These are phyloP conservation scores for Diogma glabrata DNA, from an alignment of 2,888 invertebrate species.

Conservation along the genomic window DNA sequence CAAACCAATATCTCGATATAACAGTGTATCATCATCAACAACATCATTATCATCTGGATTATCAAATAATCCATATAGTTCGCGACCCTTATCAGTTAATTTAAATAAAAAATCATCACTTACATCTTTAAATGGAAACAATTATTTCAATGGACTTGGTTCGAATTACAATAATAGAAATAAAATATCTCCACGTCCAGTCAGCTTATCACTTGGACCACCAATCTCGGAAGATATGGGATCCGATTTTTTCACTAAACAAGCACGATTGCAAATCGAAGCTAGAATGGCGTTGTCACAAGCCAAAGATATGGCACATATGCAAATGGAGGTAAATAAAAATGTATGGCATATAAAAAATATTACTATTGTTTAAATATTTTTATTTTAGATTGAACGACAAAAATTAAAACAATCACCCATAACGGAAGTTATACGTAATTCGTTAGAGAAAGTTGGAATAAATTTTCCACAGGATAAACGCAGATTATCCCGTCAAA, in stretches of 20 bases:
- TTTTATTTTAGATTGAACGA: conserved; percentile 41
- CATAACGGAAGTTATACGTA: conserved; percentile 75
- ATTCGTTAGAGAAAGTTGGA: conserved; percentile 69
- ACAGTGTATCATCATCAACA: too few relatives aligned
- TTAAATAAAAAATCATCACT: too few relatives aligned
- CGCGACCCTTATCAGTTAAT: conserved; percentile 26
- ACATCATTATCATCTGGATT: conserved; percentile 18
- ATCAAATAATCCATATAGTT: conserved; percentile 23
- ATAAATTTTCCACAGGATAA: conserved; percentile 73
- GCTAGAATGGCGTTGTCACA: conserved; percentile 78
- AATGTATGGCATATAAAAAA: neutral
- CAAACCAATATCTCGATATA: conserved; percentile 13
- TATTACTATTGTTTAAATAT: neutral
- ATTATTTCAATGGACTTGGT: conserved; percentile 15
- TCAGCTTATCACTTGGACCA: conserved; percentile 38
- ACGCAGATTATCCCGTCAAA: conserved; percentile 69
- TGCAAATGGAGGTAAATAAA: conserved; percentile 72
- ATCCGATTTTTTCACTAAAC: conserved; percentile 69
- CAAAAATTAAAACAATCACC: conserved; percentile 64
- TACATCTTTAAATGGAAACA: conserved; percentile 22
- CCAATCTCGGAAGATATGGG: conserved; percentile 41
- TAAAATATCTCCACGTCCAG: conserved; percentile 29
- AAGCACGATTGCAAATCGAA: conserved; percentile 74
- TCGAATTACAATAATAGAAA: conserved; percentile 20
- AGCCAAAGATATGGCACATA: conserved; percentile 82